These are phyloP conservation scores for Parthenolecanium corni DNA, from an alignment of 2,888 invertebrate genomes.

Conservation along the genomic window DNA sequence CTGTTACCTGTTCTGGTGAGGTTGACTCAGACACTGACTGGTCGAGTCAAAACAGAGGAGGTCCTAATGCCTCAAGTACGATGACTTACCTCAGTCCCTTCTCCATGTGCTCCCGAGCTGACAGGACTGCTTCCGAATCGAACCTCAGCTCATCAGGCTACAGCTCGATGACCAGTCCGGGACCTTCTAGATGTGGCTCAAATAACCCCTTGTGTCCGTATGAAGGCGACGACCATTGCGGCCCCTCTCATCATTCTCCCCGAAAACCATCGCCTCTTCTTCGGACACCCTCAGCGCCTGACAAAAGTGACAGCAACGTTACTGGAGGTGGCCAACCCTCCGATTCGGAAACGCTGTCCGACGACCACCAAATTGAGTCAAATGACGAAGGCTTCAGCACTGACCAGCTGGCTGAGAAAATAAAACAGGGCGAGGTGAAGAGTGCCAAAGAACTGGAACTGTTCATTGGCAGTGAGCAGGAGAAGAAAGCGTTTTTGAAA, in stretches of 20 bases:
- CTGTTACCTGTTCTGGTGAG: constrained; percentile 63
- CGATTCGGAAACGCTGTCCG: constrained; percentile 62
- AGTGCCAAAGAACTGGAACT: constrained; percentile 52
- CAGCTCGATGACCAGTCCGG: constrained; percentile 74
- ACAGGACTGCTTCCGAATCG: constrained; percentile 67
- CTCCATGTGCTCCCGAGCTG: constrained; percentile 57
- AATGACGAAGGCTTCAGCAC: constrained; percentile 63
- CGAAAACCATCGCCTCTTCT: constrained; percentile 51
- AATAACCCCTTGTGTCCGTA: constrained; percentile 66
- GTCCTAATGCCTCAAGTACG: constrained; percentile 37
- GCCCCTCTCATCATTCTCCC: constrained; percentile 32
- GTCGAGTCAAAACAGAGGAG: constrained; percentile 36
- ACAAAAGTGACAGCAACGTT: constrained; percentile 23
- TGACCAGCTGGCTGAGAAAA: constrained; percentile 55
- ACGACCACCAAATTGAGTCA: constrained; percentile 57
- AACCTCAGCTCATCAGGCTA: constrained; percentile 75
- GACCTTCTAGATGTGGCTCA: constrained; percentile 68
- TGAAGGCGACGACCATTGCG: constrained; percentile 52
- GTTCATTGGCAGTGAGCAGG: constrained; percentile 3
- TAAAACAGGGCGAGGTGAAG: constrained; percentile 57
- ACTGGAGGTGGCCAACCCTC: constrained; percentile 44
- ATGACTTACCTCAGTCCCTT: constrained; percentile 71
- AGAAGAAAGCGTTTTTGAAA: constrained; percentile 36
- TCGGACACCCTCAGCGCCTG: constrained; percentile 45
- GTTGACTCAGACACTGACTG: constrained; percentile 61